Percentiles rank a stretch among this genome's conserved stretches.
These are phyloP conservation scores for Sisyra nigra DNA, from an alignment of 2,888 invertebrate species.

Conservation along the genomic window DNA sequence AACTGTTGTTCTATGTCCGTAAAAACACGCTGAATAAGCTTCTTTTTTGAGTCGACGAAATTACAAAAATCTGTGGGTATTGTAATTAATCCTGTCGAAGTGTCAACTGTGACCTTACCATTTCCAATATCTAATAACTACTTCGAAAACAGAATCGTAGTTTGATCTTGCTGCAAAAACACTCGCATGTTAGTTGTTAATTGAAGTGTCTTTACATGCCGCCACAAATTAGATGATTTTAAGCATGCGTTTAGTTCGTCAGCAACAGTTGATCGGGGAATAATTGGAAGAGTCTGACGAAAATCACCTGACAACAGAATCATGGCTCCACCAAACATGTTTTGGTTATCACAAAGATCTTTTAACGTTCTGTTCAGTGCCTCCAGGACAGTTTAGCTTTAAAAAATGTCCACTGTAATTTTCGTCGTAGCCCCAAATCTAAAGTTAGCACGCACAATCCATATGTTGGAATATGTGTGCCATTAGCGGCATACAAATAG, in stretches of 20 bases:
- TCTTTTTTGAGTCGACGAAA: conserved; percentile 14
- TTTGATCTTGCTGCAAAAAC: conserved; percentile 14
- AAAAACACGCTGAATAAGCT: conserved; percentile 18
- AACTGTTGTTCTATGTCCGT: conserved; percentile 17
- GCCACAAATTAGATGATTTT: conserved; percentile 15
- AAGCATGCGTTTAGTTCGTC: conserved; percentile 21
- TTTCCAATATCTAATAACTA: conserved; percentile 18
- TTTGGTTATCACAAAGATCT: conserved; percentile 16
- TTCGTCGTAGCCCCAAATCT: too few relatives aligned
- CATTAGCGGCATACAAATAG: too few relatives aligned
- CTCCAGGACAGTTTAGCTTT: too few relatives aligned
- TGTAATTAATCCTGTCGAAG: conserved; percentile 16
- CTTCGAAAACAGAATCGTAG: conserved; percentile 14
- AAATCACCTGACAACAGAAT: conserved; percentile 21
- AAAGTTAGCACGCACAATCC: too few relatives aligned
- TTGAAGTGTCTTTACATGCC: conserved; percentile 13
- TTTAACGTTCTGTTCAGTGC: conserved; percentile 18
- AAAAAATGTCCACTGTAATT: too few relatives aligned
- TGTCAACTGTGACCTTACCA: conserved; percentile 16
- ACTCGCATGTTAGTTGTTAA: conserved; percentile 16
- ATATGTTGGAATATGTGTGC: too few relatives aligned
- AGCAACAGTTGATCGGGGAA: conserved; percentile 18
- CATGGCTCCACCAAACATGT: conserved; percentile 17
- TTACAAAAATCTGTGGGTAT: conserved; percentile 17
- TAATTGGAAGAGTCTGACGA: conserved; percentile 19